Percentiles rank a stretch among this genome's conserved stretches.
Evolutionary conservation across 2,113 vertebrate species (phyloP).

Genomic region (Globicephala melas): DNA sequence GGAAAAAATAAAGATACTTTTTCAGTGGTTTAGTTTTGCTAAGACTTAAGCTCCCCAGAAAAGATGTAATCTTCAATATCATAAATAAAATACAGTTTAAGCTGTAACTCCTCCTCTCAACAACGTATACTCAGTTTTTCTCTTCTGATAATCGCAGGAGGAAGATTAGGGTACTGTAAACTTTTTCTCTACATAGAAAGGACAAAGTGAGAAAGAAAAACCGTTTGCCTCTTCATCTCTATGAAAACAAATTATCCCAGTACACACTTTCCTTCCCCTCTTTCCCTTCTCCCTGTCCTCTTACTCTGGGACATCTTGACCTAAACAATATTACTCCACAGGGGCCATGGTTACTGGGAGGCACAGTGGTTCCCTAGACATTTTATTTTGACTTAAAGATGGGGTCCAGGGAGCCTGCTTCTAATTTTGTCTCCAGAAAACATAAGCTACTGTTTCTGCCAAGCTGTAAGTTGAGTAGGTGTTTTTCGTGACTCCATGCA

Average conservation of each 20-base stretch:
- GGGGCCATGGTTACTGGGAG: background rate
- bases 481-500: slow-evolving; percentile 58
- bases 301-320: slow-evolving; percentile 43
- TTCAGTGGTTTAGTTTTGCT: background rate
- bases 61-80: background rate
- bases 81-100: background rate
- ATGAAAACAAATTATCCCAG: background rate
- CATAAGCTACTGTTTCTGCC: slow-evolving; percentile 66
- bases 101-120: background rate
- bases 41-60: background rate
- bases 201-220: slow-evolving; percentile 28
- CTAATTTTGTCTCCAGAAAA: slow-evolving; percentile 72
- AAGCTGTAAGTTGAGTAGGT: slow-evolving; percentile 62
- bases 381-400: slow-evolving; percentile 68
- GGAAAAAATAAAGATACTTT: slow-evolving; percentile 19
- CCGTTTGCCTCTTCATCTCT: background rate
- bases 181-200: background rate
- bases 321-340: background rate
- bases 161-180: background rate
- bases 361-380: background rate
- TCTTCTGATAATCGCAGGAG: background rate
- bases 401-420: slow-evolving; percentile 59
- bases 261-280: background rate
- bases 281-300: background rate
- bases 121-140: background rate